Percentiles rank a stretch among this genome's conserved stretches.
Conservation (phyloP, 2,888 invertebrate species). For the Ophion ventricosus region DNA sequence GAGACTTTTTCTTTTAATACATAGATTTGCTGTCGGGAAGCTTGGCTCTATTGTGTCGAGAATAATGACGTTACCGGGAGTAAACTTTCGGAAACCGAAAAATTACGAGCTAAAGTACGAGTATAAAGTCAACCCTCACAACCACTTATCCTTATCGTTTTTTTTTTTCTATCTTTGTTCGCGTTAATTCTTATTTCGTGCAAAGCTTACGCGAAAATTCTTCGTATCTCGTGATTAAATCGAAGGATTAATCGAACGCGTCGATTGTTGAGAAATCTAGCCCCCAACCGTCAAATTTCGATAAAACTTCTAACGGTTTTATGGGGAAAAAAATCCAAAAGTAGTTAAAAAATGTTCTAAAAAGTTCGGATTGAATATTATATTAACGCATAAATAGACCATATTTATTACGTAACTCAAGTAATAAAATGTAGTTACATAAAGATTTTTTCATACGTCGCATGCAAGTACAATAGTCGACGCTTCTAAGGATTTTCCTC, state of each 20-base stretch:
- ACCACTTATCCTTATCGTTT: neutral
- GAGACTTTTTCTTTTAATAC: slow-evolving; percentile 11
- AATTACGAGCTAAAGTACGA: neutral
- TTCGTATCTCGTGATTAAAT: neutral
- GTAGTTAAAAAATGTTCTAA: too few species aligned
- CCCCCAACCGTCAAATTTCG: too few species aligned
- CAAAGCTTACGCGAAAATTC: neutral
- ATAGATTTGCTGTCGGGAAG: neutral
- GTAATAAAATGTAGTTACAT: too few species aligned
- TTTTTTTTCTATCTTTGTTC: neutral
- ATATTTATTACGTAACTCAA: neutral
- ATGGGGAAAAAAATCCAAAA: too few species aligned
- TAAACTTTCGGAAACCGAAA: neutral
- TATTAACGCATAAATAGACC: too few species aligned
- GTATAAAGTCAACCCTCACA: slow-evolving; percentile 7
- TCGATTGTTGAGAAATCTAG: too few species aligned
- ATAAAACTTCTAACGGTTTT: too few species aligned
- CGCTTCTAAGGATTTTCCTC: slow-evolving; percentile 26
- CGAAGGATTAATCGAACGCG: too few species aligned
- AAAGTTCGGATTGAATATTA: neutral
- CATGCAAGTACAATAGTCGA: slow-evolving; percentile 13
- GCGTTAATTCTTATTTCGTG: neutral
- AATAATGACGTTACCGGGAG: neutral
- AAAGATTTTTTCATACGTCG: too few species aligned
- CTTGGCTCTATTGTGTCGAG: neutral